phyloP scores from a whole-genome alignment of 1,140 invertebrate genomes.

The Philopotamus ludificatus region DNA sequence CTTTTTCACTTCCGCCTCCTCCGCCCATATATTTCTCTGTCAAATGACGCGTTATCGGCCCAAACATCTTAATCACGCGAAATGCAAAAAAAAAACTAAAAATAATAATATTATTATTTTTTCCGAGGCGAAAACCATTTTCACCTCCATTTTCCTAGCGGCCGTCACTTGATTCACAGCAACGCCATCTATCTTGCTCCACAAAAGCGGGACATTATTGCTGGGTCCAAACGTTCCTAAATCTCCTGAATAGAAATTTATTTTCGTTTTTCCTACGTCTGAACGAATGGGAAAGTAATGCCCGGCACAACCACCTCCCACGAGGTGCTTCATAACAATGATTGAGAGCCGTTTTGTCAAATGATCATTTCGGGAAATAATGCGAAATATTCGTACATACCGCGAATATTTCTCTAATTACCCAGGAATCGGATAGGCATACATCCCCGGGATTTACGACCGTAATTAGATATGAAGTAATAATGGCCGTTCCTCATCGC shows the following conservation, averaged over 20 bases:
- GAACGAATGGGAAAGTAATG: slow-evolving; percentile 41
- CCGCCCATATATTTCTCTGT: slow-evolving; percentile 38
- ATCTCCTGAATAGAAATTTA: slow-evolving; percentile 59
- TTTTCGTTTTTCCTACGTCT: slow-evolving; percentile 35
- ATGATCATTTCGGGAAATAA: background rate
- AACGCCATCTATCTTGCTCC: slow-evolving; percentile 55
- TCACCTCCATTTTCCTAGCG: slow-evolving; percentile 1
- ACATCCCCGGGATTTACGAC: background rate
- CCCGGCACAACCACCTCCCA: background rate
- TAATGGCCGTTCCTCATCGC: background rate
- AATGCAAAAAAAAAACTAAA: too few relatives aligned
- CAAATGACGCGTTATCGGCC: slow-evolving; percentile 33
- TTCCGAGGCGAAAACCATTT: background rate
- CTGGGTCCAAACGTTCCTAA: slow-evolving; percentile 59
- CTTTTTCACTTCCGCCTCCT: too few relatives aligned
- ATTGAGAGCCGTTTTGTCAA: slow-evolving; percentile 24
- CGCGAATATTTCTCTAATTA: background rate
- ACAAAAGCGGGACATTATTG: slow-evolving; percentile 60
- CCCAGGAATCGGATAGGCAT: background rate
- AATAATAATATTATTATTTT: slow-evolving; percentile 2
- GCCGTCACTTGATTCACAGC: slow-evolving; percentile 4
- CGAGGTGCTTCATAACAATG: slow-evolving; percentile 34
- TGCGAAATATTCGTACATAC: background rate
- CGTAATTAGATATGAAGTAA: slow-evolving; percentile 10
- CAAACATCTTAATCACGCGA: background rate